A percentile compares a stretch with the other conserved stretches of the same genome.
These are phyloP conservation scores for Chionoecetes opilio DNA, from an alignment of 1,140 invertebrate genomes.

Conservation along the genomic window DNA sequence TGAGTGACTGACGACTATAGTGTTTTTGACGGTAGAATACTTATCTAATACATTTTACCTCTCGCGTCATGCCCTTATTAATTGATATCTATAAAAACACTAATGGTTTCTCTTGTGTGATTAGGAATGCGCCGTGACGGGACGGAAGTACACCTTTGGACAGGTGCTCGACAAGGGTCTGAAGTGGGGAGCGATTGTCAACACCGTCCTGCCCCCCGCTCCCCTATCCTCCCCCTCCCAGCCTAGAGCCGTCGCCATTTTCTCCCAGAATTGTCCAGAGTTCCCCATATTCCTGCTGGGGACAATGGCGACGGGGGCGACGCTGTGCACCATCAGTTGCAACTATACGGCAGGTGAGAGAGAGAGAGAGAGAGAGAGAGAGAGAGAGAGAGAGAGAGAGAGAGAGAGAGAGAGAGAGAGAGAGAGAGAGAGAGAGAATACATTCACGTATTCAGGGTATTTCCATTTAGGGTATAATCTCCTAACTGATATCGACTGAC, in stretches of 20 bases:
- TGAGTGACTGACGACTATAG: too few species aligned
- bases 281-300: conserved; percentile 53
- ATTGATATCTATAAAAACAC: too few species aligned
- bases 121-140: conserved; percentile 47
- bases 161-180: conserved; percentile 17
- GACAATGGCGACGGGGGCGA: conserved; percentile 33
- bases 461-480: too few species aligned
- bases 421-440: too few species aligned
- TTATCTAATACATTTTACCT: too few species aligned
- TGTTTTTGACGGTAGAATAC: too few species aligned
- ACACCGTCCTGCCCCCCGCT: neutral
- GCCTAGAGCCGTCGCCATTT: neutral
- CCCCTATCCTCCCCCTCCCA: neutral
- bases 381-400: neutral
- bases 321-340: conserved; percentile 35
- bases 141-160: conserved; percentile 43
- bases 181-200: conserved; percentile 5
- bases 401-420: neutral
- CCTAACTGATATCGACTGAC: too few species aligned
- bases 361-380: neutral
- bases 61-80: too few species aligned
- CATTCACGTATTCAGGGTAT: too few species aligned
- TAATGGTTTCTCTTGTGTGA: neutral
- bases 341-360: conserved; percentile 59
- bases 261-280: conserved; percentile 31